Evolutionary conservation across 2,888 invertebrate genomes (phyloP).

Genomic region (Pyrgus malvae): DNA sequence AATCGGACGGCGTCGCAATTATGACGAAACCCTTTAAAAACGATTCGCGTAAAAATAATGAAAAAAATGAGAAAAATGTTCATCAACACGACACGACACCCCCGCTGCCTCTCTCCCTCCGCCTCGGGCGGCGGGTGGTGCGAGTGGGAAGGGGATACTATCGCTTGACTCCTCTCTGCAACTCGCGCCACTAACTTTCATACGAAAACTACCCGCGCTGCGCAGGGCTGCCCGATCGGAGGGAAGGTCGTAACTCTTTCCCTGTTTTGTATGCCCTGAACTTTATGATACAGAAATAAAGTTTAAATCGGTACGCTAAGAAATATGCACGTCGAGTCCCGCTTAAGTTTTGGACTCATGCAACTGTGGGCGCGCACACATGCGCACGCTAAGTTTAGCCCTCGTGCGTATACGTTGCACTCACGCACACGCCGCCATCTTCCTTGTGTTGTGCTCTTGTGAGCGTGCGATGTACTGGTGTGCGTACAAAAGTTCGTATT

Average conservation of each 20-base stretch:
- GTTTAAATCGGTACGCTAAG: conserved; percentile 20
- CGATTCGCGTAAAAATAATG: conserved; percentile 80
- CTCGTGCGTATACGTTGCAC: conserved; percentile 60
- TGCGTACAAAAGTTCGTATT: conserved; percentile 74
- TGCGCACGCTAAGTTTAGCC: conserved; percentile 71
- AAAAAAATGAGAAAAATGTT: conserved; percentile 81
- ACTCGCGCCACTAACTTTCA: conserved; percentile 76
- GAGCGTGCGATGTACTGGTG: conserved; percentile 46
- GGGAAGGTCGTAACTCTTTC: conserved; percentile 42
- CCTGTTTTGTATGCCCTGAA: conserved; percentile 28
- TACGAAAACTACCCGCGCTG: conserved; percentile 79
- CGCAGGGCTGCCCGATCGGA: conserved; percentile 48
- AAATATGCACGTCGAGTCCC: conserved; percentile 35
- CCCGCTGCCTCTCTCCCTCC: conserved; percentile 52
- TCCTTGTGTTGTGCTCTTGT: conserved; percentile 50
- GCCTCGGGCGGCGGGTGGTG: conserved; percentile 72
- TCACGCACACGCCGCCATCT: conserved; percentile 57
- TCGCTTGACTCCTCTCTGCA: conserved; percentile 56
- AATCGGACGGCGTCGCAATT: conserved; percentile 77
- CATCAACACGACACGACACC: conserved; percentile 80
- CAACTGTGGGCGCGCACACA: conserved; percentile 69
- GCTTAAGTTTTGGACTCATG: conserved; percentile 71
- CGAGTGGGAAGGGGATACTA: conserved; percentile 52
- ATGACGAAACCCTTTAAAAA: conserved; percentile 82
- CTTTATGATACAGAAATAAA: conserved; percentile 26